These are phyloP conservation scores for Priocnemis perturbator DNA, from an alignment of 2,888 invertebrate genomes.

Conservation along the genomic window DNA sequence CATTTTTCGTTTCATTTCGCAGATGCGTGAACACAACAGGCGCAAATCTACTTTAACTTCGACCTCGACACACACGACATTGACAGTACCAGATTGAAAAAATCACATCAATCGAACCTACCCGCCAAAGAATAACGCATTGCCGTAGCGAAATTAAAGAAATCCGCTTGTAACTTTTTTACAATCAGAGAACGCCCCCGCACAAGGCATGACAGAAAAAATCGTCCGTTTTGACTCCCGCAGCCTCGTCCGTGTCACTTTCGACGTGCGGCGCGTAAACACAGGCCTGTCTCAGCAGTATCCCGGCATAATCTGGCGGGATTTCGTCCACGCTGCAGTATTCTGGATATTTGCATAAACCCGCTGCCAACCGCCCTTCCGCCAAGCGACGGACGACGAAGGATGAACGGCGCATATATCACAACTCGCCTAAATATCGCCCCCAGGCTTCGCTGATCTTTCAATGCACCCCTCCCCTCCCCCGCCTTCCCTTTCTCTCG, in stretches of 20 bases:
- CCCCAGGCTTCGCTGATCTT: neutral
- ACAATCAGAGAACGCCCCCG: too few species aligned
- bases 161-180: too few species aligned
- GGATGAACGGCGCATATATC: constrained; percentile 30
- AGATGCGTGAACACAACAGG: too few species aligned
- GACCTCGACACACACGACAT: too few species aligned
- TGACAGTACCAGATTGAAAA: too few species aligned
- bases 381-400: constrained; percentile 24
- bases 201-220: neutral
- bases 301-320: constrained; percentile 46
- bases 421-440: constrained; percentile 17
- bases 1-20: too few species aligned
- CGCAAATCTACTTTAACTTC: too few species aligned
- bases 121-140: too few species aligned
- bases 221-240: neutral
- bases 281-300: constrained; percentile 42
- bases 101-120: too few species aligned
- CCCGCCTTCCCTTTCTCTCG: too few species aligned
- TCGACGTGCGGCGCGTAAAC: constrained; percentile 34
- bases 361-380: constrained; percentile 18
- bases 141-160: too few species aligned
- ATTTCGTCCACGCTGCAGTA: constrained; percentile 46
- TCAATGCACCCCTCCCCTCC: too few species aligned
- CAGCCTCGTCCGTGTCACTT: neutral
- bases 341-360: constrained; percentile 49